Base-by-base conservation (phyloP, 2,113 vertebrate species). In the Pelvicachromis taeniatus region DNA sequence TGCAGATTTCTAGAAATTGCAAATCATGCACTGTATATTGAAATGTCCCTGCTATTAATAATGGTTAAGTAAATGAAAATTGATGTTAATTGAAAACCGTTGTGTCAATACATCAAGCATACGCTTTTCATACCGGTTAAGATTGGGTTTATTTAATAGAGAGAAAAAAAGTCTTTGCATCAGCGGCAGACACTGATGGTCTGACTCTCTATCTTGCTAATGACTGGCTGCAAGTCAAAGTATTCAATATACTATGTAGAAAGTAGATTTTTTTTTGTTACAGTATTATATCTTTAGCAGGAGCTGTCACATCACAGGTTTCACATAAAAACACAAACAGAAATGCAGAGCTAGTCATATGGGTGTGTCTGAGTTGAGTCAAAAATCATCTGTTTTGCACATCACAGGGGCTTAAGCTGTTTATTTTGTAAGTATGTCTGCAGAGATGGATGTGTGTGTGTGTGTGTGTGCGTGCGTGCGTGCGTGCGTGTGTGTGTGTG, bases 401-500 rank as follows among this genome's bases (percentile, higher is more conserved):
- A 94, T 94, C 94, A 93, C 90, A 91, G 84, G 23, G 59, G 80
- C 89, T 93, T 95, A 95, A 95, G 91, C 87, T 92, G 88, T 93
- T 93, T 89, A 88, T 94, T 94, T 89, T 95, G 90, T 92, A 93
- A 89, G 92, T 88, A 86, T 80, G 86, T 95, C 91, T 91, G 75
- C 83, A 85, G 79, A 83, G 91, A 92, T 83, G 92, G 85, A 53
- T 63, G 75, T 21, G 55, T 40, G 83, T 38, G 63, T 85, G 77
- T 56, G 73, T 53, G 80, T 45, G 65, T 84, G 78, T 77, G 61
- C 81, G 80, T 75, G 79, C 82, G 77, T 55, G 68, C 50, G 53
- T 23, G 61, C 29, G 82, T 61, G 29, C 56, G 68, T n/a, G 68
- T 56, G 79, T 52, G 70, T 31, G 81, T 9, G 54, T 19, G 82